Conservation (phyloP, 2,797 vertebrate species). For the Melanotaenia maccullochi region DNA sequence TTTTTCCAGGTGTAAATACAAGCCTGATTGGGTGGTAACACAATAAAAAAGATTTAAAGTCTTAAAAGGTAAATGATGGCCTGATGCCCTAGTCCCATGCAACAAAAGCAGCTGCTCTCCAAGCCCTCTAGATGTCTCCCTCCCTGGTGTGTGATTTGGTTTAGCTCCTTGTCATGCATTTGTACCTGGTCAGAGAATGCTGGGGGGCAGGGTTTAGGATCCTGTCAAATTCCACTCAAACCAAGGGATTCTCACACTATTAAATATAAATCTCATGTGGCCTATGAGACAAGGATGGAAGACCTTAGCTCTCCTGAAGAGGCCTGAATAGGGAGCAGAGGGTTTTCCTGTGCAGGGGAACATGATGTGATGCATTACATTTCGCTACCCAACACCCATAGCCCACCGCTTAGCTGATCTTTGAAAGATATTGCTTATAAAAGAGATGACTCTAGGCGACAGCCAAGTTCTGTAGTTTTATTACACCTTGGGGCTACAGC, state of each 20-base stretch:
- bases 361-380: constrained; percentile 82
- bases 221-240: constrained; percentile 69
- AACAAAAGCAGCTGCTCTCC: constrained; percentile 40
- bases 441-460: constrained; percentile 91
- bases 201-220: constrained; percentile 56
- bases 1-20: constrained; percentile 67
- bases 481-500: constrained; percentile 91
- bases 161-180: constrained; percentile 53
- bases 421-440: constrained; percentile 94
- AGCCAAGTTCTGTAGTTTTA: constrained; percentile 94
- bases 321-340: constrained; percentile 66
- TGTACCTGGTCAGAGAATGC: constrained; percentile 40
- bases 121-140: constrained; percentile 44
- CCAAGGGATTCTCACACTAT: constrained; percentile 68
- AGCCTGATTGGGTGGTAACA: constrained; percentile 62
- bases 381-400: constrained; percentile 74
- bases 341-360: constrained; percentile 67
- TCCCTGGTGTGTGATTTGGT: constrained; percentile 40
- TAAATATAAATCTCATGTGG: constrained; percentile 73
- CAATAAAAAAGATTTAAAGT: constrained; percentile 68
- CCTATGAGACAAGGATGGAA: constrained; percentile 59
- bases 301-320: constrained; percentile 60
- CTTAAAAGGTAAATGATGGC: constrained; percentile 34
- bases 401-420: constrained; percentile 89
- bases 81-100: constrained; percentile 28